Evolutionary conservation across 2,113 vertebrate species (phyloP), one percentile per base, ranked within the genome.

Genomic region (Petroica traversi): DNA sequence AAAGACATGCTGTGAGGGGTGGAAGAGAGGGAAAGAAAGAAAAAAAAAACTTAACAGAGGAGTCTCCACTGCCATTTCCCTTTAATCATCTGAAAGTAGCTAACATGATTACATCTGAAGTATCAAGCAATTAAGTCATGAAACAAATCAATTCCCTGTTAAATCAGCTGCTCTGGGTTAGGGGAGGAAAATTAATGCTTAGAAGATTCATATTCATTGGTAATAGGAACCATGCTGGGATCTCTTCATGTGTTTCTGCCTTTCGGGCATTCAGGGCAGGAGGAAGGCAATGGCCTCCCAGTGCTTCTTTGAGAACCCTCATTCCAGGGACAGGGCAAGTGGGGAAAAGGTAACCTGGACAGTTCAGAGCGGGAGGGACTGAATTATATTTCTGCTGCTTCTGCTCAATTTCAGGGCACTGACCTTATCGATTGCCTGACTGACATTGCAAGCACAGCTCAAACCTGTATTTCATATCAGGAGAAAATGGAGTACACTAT

Each of bases 1-100:
- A 99, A 97, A 89, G 99, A 99, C 98, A 99, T 98, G 97, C 99
- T 99, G 96, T 41, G 41, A 90, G 68, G 87, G 31, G 63, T 85
- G 67, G 38, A 77, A 87, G 15, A 80, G n/a, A 26, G 41, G 49
- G 40, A 85, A 75, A 84, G 26, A 76, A 41, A 75, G 22, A 62
- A 57, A 86, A 52, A 62, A 82, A 85, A 45, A 72, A 41, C 36
- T 80, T 92, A 77, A 66, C 19, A 64, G 55, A 49, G 31, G 6
- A 79, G 8, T 33, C 38, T 83, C 48, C 26, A 41, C 19, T 75
- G 75, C 14, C 28, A n/a, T 80, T 95, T 38, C 5, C 3, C 17
- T 88, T 85, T 64, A 76, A 86, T 77, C 2, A 61, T 71, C 85
- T 93, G 80, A 79, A 85, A 89, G 38, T 38, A 76, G 78, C 28